A percentile compares a stretch with the other conserved stretches of the same genome.
These are phyloP conservation scores for Sceloporus tristichus DNA, from an alignment of 2,113 vertebrate species.

Conservation along the genomic window DNA sequence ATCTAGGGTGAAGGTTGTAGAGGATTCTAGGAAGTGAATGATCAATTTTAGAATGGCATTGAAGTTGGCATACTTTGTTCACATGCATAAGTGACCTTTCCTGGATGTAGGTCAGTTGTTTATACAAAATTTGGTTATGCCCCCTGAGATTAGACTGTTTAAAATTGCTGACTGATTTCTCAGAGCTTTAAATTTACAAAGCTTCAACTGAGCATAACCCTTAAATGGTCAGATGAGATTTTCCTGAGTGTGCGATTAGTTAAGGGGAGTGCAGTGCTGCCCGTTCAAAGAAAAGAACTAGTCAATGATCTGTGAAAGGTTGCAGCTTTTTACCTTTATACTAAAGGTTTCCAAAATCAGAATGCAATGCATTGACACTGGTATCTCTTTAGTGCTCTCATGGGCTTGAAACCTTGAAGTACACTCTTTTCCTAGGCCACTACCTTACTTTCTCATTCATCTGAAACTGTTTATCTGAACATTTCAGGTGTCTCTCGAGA, in stretches of 20 bases:
- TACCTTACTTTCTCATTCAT: slow-evolving; percentile 48
- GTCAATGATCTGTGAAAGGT: slow-evolving; percentile 3
- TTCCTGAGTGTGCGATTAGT: neutral
- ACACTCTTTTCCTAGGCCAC: slow-evolving; percentile 39
- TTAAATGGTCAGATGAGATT: neutral
- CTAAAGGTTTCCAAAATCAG: slow-evolving; percentile 37
- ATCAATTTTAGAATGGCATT: neutral
- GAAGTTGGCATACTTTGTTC: neutral
- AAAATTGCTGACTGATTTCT: slow-evolving; percentile 37
- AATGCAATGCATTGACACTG: neutral
- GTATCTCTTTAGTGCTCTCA: slow-evolving; percentile 41
- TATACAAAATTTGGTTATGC: rapidly evolving
- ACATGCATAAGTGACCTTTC: slow-evolving; percentile 19
- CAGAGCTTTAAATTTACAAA: slow-evolving; percentile 39
- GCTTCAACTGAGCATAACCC: slow-evolving; percentile 13
- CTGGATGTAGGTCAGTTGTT: neutral
- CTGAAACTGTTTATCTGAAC: slow-evolving; percentile 66
- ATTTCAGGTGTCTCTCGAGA: slow-evolving; percentile 66
- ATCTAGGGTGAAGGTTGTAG: neutral
- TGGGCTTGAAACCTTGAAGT: slow-evolving; percentile 36
- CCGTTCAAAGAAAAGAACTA: slow-evolving; percentile 10
- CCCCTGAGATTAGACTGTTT: neutral
- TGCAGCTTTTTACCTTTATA: slow-evolving; percentile 27
- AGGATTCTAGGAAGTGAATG: no score
- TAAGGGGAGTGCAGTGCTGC: neutral